A percentile compares a stretch with the other conserved stretches of the same genome.
Evolutionary conservation across 1,140 invertebrate species (phyloP).

Genomic region (Nasonia vitripennis): DNA sequence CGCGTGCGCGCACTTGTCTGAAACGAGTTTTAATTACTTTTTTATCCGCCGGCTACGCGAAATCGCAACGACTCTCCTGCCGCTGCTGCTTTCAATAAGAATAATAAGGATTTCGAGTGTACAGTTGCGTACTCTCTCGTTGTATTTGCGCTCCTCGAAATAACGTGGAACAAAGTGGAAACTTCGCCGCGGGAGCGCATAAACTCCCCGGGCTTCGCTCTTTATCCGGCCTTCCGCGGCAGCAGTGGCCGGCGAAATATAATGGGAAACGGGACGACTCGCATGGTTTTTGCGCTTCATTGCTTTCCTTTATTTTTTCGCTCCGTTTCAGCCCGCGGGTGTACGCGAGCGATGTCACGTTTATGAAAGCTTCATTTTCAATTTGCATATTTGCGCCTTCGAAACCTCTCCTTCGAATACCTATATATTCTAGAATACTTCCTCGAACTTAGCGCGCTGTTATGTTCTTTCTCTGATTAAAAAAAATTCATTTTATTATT

Average conservation of each 20-base stretch:
- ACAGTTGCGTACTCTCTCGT: neutral
- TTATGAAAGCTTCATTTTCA: neutral
- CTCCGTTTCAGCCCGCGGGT: too few species aligned
- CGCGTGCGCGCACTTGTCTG: neutral
- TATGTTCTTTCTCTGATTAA: neutral
- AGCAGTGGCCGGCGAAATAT: neutral
- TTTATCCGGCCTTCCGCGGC: neutral
- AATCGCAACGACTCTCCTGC: neutral
- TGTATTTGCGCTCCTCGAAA: neutral
- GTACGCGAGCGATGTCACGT: neutral
- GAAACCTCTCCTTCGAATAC: too few species aligned
- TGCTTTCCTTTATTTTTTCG: neutral
- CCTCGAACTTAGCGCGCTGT: too few species aligned
- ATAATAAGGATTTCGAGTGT: slow-evolving; percentile 4
- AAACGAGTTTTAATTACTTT: slow-evolving; percentile 40
- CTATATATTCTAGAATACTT: too few species aligned
- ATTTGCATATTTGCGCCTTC: too few species aligned
- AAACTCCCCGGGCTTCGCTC: neutral
- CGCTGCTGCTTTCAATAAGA: slow-evolving; percentile 2
- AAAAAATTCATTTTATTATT: neutral
- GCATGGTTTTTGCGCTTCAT: neutral
- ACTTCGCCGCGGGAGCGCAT: neutral
- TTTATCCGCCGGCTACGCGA: slow-evolving; percentile 8
- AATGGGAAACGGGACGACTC: neutral
- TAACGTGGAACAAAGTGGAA: neutral